These are phyloP conservation scores for Pseudopipra pipra DNA, from an alignment of 2,113 vertebrate genomes.

Conservation along the genomic window DNA sequence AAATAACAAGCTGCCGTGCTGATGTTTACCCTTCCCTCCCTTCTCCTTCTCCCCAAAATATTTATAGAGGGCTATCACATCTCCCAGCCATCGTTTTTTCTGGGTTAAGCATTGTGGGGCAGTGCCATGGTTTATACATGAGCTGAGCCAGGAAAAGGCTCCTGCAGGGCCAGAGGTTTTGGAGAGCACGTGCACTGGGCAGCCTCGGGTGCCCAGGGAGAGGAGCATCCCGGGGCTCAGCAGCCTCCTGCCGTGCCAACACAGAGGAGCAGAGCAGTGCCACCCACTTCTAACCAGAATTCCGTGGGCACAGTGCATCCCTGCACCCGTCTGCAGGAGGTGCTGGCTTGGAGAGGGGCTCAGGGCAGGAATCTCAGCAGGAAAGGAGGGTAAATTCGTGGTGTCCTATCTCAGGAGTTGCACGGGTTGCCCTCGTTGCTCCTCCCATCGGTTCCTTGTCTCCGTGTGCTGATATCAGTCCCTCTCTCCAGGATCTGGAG, in stretches of 20 bases:
- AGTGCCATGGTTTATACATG: not conserved
- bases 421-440: not conserved
- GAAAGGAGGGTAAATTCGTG: not conserved
- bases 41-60: not conserved
- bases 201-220: not conserved
- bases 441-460: not conserved
- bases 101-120: not conserved
- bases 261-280: not conserved
- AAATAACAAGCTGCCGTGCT: not conserved
- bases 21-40: not conserved
- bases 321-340: not conserved
- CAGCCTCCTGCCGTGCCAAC: not conserved
- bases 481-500: not conserved
- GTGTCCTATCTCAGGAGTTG: not conserved
- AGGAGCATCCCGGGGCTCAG: not conserved
- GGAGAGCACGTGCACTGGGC: fast-evolving
- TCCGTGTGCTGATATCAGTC: not conserved
- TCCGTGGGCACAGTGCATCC: fast-evolving
- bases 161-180: not conserved
- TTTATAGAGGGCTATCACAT: not conserved
- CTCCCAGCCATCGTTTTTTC: not conserved
- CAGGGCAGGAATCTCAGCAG: not conserved
- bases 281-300: not conserved
- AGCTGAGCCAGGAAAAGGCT: not conserved
- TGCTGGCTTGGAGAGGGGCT: not conserved